Conservation (phyloP, 2,113 vertebrate genomes). For the Lepidothrix coronata region DNA sequence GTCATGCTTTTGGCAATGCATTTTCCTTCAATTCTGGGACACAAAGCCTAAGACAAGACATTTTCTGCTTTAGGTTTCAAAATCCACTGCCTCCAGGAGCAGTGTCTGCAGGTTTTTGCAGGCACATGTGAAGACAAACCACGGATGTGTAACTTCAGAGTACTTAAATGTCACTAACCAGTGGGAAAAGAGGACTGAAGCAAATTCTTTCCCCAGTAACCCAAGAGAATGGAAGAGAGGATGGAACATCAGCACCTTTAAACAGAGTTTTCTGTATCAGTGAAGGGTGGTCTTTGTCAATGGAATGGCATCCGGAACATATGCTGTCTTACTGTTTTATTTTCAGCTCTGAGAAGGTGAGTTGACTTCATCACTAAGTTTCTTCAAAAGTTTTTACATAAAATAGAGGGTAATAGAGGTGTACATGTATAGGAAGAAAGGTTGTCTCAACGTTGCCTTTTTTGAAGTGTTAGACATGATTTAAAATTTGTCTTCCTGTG, state of each 20-base stretch:
- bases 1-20: not conserved
- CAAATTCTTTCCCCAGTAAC: not conserved
- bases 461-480: not conserved
- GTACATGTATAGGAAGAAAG: not conserved
- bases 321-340: not conserved
- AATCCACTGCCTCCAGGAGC: not conserved
- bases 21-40: not conserved
- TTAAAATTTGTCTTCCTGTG: not conserved
- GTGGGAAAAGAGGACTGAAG: not conserved
- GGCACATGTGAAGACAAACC: not conserved
- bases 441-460: not conserved
- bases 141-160: not conserved
- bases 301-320: not conserved
- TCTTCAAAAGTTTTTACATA: not conserved
- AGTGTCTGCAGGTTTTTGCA: not conserved
- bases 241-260: accelerated
- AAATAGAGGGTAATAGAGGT: not conserved
- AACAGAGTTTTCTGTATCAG: not conserved
- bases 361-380: not conserved
- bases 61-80: not conserved
- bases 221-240: not conserved
- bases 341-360: not conserved
- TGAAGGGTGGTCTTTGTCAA: not conserved
- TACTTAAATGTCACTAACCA: not conserved
- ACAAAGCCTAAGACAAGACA: not conserved